A percentile compares a stretch with the other conserved stretches of the same genome.
phyloP scores from a whole-genome alignment of 2,888 invertebrate genomes.

The Scrobipalpa costella region DNA sequence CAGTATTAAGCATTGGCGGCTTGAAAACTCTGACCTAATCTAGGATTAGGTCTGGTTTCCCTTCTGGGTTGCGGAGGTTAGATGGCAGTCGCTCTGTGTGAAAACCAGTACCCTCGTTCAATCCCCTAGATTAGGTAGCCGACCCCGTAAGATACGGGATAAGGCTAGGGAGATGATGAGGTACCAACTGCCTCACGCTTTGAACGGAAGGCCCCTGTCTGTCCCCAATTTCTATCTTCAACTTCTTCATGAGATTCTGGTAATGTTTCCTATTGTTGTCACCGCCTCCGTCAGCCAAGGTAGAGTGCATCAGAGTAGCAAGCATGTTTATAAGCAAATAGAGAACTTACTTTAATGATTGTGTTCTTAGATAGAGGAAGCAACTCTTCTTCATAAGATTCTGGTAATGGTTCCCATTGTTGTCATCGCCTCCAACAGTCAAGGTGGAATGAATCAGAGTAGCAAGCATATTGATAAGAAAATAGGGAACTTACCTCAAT shows the following conservation, averaged over 20 bases:
- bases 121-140: too few relatives aligned
- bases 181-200: slow-evolving; percentile 93
- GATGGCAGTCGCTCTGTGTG: too few relatives aligned
- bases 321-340: background rate
- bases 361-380: too few relatives aligned
- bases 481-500: background rate
- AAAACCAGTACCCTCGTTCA: too few relatives aligned
- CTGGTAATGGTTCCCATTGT: slow-evolving; percentile 95
- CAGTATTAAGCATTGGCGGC: too few relatives aligned
- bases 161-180: too few relatives aligned
- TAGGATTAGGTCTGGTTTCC: too few relatives aligned
- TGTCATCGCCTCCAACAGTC: slow-evolving; percentile 87
- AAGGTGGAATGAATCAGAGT: slow-evolving; percentile 97
- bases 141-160: too few relatives aligned
- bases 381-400: slow-evolving; percentile 98
- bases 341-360: background rate
- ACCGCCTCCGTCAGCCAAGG: slow-evolving; percentile 86
- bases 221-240: slow-evolving; percentile 95
- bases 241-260: slow-evolving; percentile 96
- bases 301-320: slow-evolving; percentile 96
- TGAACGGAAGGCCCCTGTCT: slow-evolving; percentile 91
- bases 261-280: slow-evolving; percentile 96
- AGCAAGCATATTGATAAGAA: slow-evolving; percentile 60
- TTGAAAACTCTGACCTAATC: too few relatives aligned
- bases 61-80: too few relatives aligned